Percentiles rank a stretch among this genome's conserved stretches.
Conservation (phyloP, 2,888 invertebrate species). For the Pandemis corylana region DNA sequence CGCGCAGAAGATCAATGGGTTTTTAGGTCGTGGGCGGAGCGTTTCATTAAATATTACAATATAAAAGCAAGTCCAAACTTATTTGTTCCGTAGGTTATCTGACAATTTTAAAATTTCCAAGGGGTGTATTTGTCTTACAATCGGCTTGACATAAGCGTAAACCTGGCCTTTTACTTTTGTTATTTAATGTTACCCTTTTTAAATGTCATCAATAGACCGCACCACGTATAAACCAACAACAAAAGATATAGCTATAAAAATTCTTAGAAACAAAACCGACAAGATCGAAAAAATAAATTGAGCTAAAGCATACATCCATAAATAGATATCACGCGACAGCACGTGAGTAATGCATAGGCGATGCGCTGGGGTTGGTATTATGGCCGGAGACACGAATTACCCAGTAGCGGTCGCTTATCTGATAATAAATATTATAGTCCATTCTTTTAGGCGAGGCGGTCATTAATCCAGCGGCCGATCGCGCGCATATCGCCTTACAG, state of each 20-base stretch:
- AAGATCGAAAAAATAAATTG: conserved; percentile 65
- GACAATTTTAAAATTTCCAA: conserved; percentile 58
- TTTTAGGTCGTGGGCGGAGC: conserved; percentile 75
- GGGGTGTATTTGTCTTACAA: conserved; percentile 40
- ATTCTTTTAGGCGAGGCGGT: conserved; percentile 83
- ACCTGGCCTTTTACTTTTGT: background rate
- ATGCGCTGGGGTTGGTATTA: conserved; percentile 73
- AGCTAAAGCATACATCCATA: conserved; percentile 64
- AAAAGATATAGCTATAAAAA: conserved; percentile 37
- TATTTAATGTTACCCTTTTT: background rate
- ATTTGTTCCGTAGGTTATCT: conserved; percentile 71
- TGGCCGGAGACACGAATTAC: conserved; percentile 80
- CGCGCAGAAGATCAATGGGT: conserved; percentile 76
- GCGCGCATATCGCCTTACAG: conserved; percentile 81
- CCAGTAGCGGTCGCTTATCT: conserved; percentile 82
- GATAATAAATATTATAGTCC: conserved; percentile 84
- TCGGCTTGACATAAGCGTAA: background rate
- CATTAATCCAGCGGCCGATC: conserved; percentile 83
- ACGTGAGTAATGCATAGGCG: conserved; percentile 80
- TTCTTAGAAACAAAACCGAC: conserved; percentile 68
- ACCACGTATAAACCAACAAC: conserved; percentile 20
- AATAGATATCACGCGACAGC: conserved; percentile 72
- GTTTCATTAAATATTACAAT: conserved; percentile 81
- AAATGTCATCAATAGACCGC: conserved; percentile 7
- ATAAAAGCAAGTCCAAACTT: conserved; percentile 75